Base-by-base conservation (phyloP, 30 jellyfish, hydroid and myxozoan species). In the Hydra vulgaris region DNA sequence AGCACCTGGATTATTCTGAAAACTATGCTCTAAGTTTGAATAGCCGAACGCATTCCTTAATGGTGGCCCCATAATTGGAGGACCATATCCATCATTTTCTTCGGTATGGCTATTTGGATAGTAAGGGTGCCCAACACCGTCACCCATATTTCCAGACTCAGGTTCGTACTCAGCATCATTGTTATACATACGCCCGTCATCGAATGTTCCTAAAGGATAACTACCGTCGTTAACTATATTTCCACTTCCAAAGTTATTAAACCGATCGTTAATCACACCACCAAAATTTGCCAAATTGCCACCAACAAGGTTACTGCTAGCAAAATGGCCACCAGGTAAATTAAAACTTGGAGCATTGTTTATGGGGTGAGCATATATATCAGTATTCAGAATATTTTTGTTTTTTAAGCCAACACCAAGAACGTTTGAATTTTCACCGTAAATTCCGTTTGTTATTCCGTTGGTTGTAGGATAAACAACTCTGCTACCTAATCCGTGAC, bases 331-430 rank as follows among this genome's bases (percentile, higher is more conserved):
- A 69, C 27, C 15, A 3, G 61, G 8, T 40, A 40, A 40, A 12
- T 40, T 40, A 40, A 3, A 40, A 40, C 12, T 40, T 40, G 61
- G 61, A 40, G 8, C 61, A 12, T 40, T 40, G 12, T 40, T 40
- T 40, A 40, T 5, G 61, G 61, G 8, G 12, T 40, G 61, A 40
- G 8, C 12, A 40, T 40, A 40, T 40, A 12, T 12, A 40, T 40
- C 61, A 3, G 12, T 12, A 40, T 40, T 40, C 12, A 40, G 12
- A 3, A 40, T 3, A 40, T 40, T 40, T 12, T 69, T 20, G 7
- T 88, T 88, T 17, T 81, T 74, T 24, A 22, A 19, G 21, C 89
- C 85, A 23, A 71, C 88, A 83, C 91, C 95, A 15, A 81, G 79
- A 20, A 18, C 86, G 61, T 86, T 90, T 17, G 86, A 72, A 22